phyloP scores from a whole-genome alignment of 1,140 invertebrate species.

The Mamestra configurata region DNA sequence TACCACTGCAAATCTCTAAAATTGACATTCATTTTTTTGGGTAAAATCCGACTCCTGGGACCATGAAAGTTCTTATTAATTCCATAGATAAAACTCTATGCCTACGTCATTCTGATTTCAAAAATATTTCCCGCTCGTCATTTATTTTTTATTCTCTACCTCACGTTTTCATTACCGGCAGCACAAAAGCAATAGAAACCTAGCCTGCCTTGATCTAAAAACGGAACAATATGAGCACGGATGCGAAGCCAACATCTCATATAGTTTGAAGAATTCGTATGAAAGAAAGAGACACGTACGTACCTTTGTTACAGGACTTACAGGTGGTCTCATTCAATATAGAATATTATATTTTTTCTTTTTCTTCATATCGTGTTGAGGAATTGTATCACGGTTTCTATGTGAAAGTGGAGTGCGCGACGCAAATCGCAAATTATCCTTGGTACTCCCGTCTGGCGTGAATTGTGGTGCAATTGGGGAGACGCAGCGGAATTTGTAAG shows the following conservation, averaged over 20 bases:
- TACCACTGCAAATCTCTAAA: too few relatives aligned
- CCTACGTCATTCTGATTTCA: neutral
- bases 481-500: neutral
- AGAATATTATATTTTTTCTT: slow-evolving; percentile 1
- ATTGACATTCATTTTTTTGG: too few relatives aligned
- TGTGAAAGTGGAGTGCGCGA: slow-evolving; percentile 72
- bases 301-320: slow-evolving; percentile 10
- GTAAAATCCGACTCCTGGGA: too few relatives aligned
- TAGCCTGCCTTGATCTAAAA: slow-evolving; percentile 13
- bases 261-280: neutral
- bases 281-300: neutral
- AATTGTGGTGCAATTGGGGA: slow-evolving; percentile 51
- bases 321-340: slow-evolving; percentile 35
- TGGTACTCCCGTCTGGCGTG: slow-evolving; percentile 66
- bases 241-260: slow-evolving; percentile 11
- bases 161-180: neutral
- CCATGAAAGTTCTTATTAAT: too few relatives aligned
- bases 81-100: neutral
- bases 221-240: slow-evolving; percentile 6
- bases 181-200: slow-evolving; percentile 30
- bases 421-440: slow-evolving; percentile 82
- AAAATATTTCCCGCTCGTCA: neutral
- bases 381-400: slow-evolving; percentile 37
- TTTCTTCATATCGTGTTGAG: neutral
- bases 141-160: neutral